Evolutionary conservation across 1,140 invertebrate genomes (phyloP).

Genomic region (Diplogasteroides magnus): DNA sequence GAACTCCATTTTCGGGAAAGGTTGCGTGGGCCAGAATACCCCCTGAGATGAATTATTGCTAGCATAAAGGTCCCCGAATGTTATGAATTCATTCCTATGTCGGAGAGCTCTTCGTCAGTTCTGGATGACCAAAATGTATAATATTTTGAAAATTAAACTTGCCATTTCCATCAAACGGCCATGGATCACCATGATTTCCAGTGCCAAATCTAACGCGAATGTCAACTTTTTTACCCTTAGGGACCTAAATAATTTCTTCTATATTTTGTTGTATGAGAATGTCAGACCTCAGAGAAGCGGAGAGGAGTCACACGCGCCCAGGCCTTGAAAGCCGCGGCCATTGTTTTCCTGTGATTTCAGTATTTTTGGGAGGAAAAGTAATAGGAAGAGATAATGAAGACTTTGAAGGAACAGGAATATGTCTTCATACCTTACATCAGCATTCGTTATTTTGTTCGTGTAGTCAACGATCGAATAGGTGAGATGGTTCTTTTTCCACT

Average conservation of each 20-base stretch:
- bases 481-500: slow-evolving; percentile 46
- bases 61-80: too few relatives aligned
- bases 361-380: slow-evolving; percentile 4
- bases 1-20: slow-evolving; percentile 46
- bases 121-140: neutral
- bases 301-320: slow-evolving; percentile 39
- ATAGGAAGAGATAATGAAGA: neutral
- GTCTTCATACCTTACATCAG: slow-evolving; percentile 36
- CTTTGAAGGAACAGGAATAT: neutral
- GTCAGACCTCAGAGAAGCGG: too few relatives aligned
- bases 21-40: slow-evolving; percentile 54
- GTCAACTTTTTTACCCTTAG: slow-evolving; percentile 34
- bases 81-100: too few relatives aligned
- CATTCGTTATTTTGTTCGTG: slow-evolving; percentile 38
- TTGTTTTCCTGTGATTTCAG: slow-evolving; percentile 31
- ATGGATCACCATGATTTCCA: slow-evolving; percentile 44
- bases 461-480: slow-evolving; percentile 45
- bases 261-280: too few relatives aligned
- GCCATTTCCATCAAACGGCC: slow-evolving; percentile 53
- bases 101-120: too few relatives aligned
- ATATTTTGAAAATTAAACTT: neutral
- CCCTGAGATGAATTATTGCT: too few relatives aligned
- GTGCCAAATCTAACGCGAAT: slow-evolving; percentile 49
- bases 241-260: slow-evolving; percentile 21
- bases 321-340: slow-evolving; percentile 44